These are phyloP conservation scores for Hetaerina americana DNA, from an alignment of 1,140 invertebrate species.

Conservation along the genomic window DNA sequence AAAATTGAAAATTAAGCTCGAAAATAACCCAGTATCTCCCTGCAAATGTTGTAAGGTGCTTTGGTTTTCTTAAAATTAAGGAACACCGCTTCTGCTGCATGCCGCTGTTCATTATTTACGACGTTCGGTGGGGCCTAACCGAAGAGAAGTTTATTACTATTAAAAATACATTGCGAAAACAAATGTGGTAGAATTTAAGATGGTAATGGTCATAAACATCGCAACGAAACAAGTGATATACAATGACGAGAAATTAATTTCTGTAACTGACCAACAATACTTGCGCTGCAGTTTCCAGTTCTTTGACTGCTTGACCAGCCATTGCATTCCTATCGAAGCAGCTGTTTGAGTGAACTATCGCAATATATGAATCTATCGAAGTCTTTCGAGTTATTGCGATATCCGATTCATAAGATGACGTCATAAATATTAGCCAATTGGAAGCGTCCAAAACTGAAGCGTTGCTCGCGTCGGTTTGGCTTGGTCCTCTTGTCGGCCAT, in stretches of 20 bases:
- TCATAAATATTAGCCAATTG: background rate
- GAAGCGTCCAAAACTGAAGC: background rate
- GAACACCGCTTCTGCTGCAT: slow-evolving; percentile 64
- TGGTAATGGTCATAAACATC: background rate
- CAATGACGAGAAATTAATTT: background rate
- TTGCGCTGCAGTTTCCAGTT: slow-evolving; percentile 53
- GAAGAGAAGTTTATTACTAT: slow-evolving; percentile 7
- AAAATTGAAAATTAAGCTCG: background rate
- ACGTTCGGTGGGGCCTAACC: slow-evolving; percentile 68
- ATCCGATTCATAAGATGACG: background rate
- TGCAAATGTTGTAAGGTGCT: slow-evolving; percentile 66
- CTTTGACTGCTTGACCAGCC: slow-evolving; percentile 31
- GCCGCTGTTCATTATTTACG: slow-evolving; percentile 60
- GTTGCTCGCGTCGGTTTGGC: background rate
- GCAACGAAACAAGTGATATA: background rate
- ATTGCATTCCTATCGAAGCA: background rate
- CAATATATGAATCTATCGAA: background rate
- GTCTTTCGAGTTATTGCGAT: background rate
- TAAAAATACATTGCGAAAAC: background rate
- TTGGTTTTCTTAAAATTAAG: slow-evolving; percentile 68
- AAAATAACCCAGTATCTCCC: slow-evolving; percentile 52
- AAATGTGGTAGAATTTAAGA: slow-evolving; percentile 8
- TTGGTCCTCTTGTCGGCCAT: background rate
- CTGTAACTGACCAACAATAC: slow-evolving; percentile 45
- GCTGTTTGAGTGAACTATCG: background rate